These are phyloP conservation scores for Araneus ventricosus DNA, from an alignment of 1,140 invertebrate species.

Conservation along the genomic window DNA sequence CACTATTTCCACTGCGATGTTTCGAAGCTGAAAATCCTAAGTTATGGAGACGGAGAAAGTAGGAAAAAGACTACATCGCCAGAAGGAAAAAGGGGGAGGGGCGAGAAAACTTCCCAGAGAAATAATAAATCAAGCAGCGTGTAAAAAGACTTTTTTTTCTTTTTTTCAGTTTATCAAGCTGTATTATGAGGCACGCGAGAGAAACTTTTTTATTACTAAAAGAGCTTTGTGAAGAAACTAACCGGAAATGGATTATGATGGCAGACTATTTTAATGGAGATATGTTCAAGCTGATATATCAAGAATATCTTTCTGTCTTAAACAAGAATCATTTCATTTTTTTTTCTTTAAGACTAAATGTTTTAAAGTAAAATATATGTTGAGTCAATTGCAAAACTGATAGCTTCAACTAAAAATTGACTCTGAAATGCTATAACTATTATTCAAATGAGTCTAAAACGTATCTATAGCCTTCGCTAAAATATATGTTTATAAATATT, in stretches of 20 bases:
- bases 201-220: slow-evolving; percentile 28
- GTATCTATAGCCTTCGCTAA: no score
- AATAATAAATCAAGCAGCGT: slow-evolving; percentile 48
- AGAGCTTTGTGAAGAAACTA: not conserved
- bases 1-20: not conserved
- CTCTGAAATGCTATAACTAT: no score
- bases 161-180: not conserved
- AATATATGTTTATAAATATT: no score
- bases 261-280: slow-evolving; percentile 26
- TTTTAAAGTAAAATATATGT: not conserved
- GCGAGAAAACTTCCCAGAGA: not conserved
- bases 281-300: slow-evolving; percentile 26
- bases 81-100: not conserved
- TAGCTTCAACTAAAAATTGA: no score
- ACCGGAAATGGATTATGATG: slow-evolving; percentile 21
- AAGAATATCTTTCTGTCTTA: not conserved
- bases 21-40: slow-evolving; percentile 47
- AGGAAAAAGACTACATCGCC: not conserved
- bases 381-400: no score
- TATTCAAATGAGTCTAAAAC: no score
- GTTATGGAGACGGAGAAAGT: slow-evolving; percentile 19
- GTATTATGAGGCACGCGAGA: slow-evolving; percentile 20
- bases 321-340: not conserved
- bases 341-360: not conserved
- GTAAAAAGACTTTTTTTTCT: not conserved